Conservation (phyloP, 1,140 invertebrate species). For the Leptinotarsa lineolata region DNA sequence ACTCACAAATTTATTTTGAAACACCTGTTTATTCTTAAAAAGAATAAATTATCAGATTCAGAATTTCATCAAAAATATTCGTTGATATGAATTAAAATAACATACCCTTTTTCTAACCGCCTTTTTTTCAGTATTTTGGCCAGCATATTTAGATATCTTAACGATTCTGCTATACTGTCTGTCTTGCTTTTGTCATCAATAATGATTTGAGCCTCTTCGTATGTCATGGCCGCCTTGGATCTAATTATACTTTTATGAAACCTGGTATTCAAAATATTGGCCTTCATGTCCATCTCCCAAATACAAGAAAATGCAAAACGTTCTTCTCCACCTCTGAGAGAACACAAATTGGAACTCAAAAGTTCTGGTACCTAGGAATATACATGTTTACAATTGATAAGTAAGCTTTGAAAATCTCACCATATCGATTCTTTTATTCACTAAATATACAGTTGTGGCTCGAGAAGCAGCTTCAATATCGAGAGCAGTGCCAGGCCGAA, state of each 20-base stretch:
- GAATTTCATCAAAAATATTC: too few relatives aligned
- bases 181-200: conserved; percentile 82
- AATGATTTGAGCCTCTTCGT: conserved; percentile 90
- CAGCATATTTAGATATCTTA: conserved; percentile 81
- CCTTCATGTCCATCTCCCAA: conserved; percentile 87
- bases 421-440: conserved; percentile 89
- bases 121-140: conserved; percentile 89
- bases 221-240: conserved; percentile 88
- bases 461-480: conserved; percentile 85
- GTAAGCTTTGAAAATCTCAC: conserved; percentile 61
- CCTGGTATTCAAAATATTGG: conserved; percentile 79
- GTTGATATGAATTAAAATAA: background rate
- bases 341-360: conserved; percentile 92
- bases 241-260: conserved; percentile 94
- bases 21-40: background rate
- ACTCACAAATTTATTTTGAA: background rate
- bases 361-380: conserved; percentile 65
- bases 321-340: conserved; percentile 81
- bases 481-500: conserved; percentile 83
- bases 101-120: conserved; percentile 85
- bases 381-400: background rate
- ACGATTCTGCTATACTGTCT: conserved; percentile 75
- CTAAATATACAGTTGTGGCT: conserved; percentile 89
- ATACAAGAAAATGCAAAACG: conserved; percentile 92
- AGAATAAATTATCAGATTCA: too few relatives aligned